phyloP scores from a whole-genome alignment of 2,888 invertebrate species.

The Philhelius pedissequus region DNA sequence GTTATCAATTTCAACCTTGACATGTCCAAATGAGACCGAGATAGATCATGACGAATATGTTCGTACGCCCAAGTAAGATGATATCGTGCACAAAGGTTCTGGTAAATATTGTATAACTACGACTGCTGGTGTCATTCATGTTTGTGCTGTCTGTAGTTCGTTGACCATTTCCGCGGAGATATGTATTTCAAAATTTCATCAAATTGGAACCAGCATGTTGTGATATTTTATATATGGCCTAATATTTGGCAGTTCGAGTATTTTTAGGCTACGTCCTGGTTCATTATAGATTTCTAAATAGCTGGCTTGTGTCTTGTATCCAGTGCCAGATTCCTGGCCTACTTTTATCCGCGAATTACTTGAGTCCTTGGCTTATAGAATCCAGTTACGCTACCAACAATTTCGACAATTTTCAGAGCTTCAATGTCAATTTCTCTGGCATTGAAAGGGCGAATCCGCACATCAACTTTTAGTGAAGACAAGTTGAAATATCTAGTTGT shows the following conservation, averaged over 20 bases:
- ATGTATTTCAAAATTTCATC: constrained; percentile 91
- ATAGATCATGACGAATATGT: constrained; percentile 88
- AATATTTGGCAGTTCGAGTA: constrained; percentile 88
- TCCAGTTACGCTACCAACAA: too few relatives aligned
- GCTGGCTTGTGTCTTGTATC: constrained; percentile 91
- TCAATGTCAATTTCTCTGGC: too few relatives aligned
- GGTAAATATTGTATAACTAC: constrained; percentile 95
- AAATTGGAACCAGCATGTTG: constrained; percentile 91
- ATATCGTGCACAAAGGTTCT: constrained; percentile 93
- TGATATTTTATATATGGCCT: constrained; percentile 91
- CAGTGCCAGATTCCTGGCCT: constrained; percentile 89
- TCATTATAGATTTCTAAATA: constrained; percentile 93
- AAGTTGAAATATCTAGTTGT: too few relatives aligned
- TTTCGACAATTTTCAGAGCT: too few relatives aligned
- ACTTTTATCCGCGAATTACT: constrained; percentile 90
- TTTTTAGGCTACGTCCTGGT: constrained; percentile 86
- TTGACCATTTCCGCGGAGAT: constrained; percentile 88
- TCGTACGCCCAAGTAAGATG: constrained; percentile 87
- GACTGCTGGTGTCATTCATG: constrained; percentile 95
- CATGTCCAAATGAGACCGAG: constrained; percentile 86
- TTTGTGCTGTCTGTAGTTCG: constrained; percentile 93
- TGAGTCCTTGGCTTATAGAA: too few relatives aligned
- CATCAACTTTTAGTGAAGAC: too few relatives aligned
- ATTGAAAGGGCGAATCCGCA: too few relatives aligned
- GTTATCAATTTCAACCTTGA: constrained; percentile 90